Percentiles rank a stretch among this genome's conserved stretches.
Conservation (phyloP, 2,888 invertebrate genomes). For the Monoplex corrugatus region DNA sequence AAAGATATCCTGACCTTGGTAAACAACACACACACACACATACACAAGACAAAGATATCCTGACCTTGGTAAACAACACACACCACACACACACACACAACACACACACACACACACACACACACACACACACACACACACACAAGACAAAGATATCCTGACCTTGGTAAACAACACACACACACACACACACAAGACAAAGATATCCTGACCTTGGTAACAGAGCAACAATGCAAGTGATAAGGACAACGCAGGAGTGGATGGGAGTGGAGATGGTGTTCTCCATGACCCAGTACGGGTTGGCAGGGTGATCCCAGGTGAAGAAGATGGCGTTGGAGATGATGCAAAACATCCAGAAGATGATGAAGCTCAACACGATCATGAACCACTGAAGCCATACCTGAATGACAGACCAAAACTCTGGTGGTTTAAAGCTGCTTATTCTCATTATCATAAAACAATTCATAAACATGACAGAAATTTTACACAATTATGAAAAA, state of each 20-base stretch:
- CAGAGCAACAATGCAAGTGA: conserved; percentile 88
- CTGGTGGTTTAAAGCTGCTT: background rate
- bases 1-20: too few relatives aligned
- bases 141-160: too few relatives aligned
- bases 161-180: too few relatives aligned
- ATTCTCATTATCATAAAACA: background rate
- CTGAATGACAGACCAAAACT: conserved; percentile 61
- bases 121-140: too few relatives aligned
- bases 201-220: conserved; percentile 69
- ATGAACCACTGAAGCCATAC: conserved; percentile 76
- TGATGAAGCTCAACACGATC: conserved; percentile 86
- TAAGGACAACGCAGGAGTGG: conserved; percentile 91
- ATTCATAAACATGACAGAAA: background rate
- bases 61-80: too few relatives aligned
- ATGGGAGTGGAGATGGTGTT: conserved; percentile 87
- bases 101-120: too few relatives aligned
- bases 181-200: background rate
- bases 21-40: too few relatives aligned
- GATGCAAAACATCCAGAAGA: conserved; percentile 91
- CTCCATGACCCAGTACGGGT: conserved; percentile 93
- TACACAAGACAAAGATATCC: too few relatives aligned
- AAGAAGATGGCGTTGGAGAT: conserved; percentile 92
- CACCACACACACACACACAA: too few relatives aligned
- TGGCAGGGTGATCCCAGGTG: conserved; percentile 91
- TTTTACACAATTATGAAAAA: too few relatives aligned